Percentiles rank a stretch among this genome's conserved stretches.
phyloP scores from a whole-genome alignment of 1,140 invertebrate genomes.

The Pogonomyrmex barbatus region DNA sequence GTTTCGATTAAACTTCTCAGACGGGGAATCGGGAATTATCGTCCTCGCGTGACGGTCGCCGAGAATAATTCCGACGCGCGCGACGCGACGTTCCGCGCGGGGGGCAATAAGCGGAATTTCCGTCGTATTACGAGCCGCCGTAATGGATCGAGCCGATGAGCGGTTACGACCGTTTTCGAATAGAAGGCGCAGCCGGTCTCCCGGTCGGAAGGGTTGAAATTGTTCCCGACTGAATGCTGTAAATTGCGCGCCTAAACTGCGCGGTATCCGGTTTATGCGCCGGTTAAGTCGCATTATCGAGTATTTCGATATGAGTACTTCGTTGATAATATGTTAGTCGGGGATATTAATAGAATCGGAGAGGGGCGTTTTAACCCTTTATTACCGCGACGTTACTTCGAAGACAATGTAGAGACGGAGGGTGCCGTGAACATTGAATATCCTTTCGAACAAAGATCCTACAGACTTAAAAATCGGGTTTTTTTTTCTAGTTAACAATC shows the following conservation, averaged over 20 bases:
- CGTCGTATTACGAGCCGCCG: slow-evolving; percentile 39
- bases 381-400: background rate
- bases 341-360: slow-evolving; percentile 21
- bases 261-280: slow-evolving; percentile 39
- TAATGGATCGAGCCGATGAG: slow-evolving; percentile 59
- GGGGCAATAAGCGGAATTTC: slow-evolving; percentile 61
- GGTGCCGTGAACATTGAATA: too few species aligned
- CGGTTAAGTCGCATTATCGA: slow-evolving; percentile 25
- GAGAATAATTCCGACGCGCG: slow-evolving; percentile 49
- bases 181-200: slow-evolving; percentile 13
- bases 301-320: background rate
- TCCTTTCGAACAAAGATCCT: too few species aligned
- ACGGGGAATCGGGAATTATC: slow-evolving; percentile 61
- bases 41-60: slow-evolving; percentile 56
- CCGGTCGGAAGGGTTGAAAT: slow-evolving; percentile 38
- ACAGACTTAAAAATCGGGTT: too few species aligned
- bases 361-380: background rate
- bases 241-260: slow-evolving; percentile 52
- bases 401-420: too few species aligned
- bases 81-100: slow-evolving; percentile 14
- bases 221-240: slow-evolving; percentile 48
- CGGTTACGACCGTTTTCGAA: slow-evolving; percentile 51
- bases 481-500: too few species aligned
- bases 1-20: slow-evolving; percentile 65
- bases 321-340: slow-evolving; percentile 19